Percentiles rank a stretch among this genome's conserved stretches.
Evolutionary conservation across 2,113 vertebrate genomes (phyloP).

Genomic region (Limanda limanda): DNA sequence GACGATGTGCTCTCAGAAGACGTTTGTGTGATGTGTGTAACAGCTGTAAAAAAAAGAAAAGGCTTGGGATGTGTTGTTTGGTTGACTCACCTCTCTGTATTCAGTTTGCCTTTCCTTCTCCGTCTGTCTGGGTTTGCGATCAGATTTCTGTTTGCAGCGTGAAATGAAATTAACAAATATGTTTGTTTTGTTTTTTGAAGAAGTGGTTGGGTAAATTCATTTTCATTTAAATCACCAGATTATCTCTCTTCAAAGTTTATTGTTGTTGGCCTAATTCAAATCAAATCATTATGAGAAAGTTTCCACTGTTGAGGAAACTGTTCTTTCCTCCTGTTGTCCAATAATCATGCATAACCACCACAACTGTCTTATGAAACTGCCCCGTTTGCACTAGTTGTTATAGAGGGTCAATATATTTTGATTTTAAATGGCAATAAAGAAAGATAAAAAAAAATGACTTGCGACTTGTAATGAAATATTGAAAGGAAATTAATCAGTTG

Average conservation of each 20-base stretch:
- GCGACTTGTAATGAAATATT: background rate
- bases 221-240: background rate
- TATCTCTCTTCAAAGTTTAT: background rate
- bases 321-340: background rate
- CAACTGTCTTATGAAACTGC: background rate
- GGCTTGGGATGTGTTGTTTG: background rate
- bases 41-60: conserved; percentile 52
- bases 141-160: conserved; percentile 27
- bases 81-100: conserved; percentile 38
- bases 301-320: background rate
- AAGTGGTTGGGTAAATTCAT: background rate
- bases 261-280: background rate
- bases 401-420: background rate
- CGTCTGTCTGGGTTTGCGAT: conserved; percentile 16
- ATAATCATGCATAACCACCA: no score
- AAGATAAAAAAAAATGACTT: background rate
- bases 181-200: background rate
- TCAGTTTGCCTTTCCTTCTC: conserved; percentile 30
- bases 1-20: conserved; percentile 1
- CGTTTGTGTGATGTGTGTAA: conserved; percentile 19
- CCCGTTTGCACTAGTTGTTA: background rate
- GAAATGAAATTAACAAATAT: conserved; percentile 2
- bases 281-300: background rate
- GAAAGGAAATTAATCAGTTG: background rate
- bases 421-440: conserved; percentile 13